Evolutionary conservation across 2,113 vertebrate species (phyloP), one percentile per base, ranked within the genome.

Genomic region (Corvus cornix): DNA sequence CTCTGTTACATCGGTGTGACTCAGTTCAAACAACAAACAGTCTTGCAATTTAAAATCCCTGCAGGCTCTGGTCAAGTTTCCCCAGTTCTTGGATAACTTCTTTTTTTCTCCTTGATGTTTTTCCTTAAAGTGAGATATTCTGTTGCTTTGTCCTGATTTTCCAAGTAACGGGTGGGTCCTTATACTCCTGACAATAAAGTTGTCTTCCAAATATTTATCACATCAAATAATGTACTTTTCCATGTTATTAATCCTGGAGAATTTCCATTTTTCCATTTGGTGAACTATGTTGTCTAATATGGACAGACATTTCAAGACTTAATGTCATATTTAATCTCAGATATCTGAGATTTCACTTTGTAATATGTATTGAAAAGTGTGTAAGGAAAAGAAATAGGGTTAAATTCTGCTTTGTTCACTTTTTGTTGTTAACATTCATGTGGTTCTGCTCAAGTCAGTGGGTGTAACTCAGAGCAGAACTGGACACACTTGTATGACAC

Each of bases 21-120:
- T 97, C 93, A 96, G 95, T 96, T 96, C 91, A 97, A 97, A 96
- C 95, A 97, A 96, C 96, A 95, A 97, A 96, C 82, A 96, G 72
- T 63, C 94, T 87, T 96, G 93, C 76, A 95, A 64, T 89, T 94
- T 91, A 82, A 93, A 95, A 93, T 97, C 94, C 93, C 95, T 85
- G 55, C 48, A 91, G 97, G 70, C 90, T 66, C 59, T 91, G 90
- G 89, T 97, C 79, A 83, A 95, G 62, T 96, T 96, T 95, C 95
- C 48, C 88, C 60, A 89, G 94, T 91, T 96, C 90, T 97, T 97
- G 96, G 96, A 96, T 91, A 95, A 96, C 88, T 96, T 96, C 87
- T 66, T 95, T 68, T 90, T 89, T 83, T 83, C 92, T 95, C 92
- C 95, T 96, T 97, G 89, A 93, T 95, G 91, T 95, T 96, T 97